Evolutionary conservation across 2,888 invertebrate species (phyloP).

Genomic region (Kryphioiulus occultus): DNA sequence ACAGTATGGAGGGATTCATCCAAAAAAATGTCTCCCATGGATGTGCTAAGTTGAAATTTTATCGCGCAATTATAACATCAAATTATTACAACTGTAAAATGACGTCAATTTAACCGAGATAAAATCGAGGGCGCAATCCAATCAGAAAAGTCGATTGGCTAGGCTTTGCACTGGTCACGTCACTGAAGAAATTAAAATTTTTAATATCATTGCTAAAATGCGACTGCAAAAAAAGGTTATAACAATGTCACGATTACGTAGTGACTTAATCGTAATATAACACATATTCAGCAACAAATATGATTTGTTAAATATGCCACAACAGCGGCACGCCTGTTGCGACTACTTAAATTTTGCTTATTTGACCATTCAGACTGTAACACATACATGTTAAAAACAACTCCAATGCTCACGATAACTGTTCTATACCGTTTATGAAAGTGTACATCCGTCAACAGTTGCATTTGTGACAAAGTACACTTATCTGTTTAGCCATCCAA

Average conservation of each 20-base stretch:
- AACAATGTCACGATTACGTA: background rate
- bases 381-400: background rate
- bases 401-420: background rate
- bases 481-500: background rate
- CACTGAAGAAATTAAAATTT: background rate
- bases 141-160: background rate
- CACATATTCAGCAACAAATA: background rate
- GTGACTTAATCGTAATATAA: background rate
- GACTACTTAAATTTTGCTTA: background rate
- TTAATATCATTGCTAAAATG: background rate
- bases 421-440: too few relatives aligned
- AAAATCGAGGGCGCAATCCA: background rate
- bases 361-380: background rate
- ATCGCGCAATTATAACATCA: background rate
- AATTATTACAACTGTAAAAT: background rate
- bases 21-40: background rate
- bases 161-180: background rate
- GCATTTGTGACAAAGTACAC: background rate
- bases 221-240: background rate
- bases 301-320: too few relatives aligned
- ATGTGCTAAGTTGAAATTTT: background rate
- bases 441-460: background rate
- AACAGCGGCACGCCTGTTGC: background rate
- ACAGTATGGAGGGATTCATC: background rate
- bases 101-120: background rate